Base-by-base conservation (phyloP, 2,888 invertebrate species). In the Lasioglossum pauxillum region DNA sequence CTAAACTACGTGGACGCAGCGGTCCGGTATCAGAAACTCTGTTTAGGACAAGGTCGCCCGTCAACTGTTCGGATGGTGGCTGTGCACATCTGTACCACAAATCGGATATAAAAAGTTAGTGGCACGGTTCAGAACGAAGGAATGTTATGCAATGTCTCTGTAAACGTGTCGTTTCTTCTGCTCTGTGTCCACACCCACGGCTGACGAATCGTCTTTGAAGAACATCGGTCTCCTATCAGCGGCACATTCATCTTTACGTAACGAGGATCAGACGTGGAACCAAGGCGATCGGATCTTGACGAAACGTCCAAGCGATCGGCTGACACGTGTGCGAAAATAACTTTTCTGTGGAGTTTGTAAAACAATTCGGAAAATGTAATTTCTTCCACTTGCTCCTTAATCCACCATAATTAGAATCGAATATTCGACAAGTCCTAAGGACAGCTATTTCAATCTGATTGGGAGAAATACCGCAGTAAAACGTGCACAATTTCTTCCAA, bases 131-230 rank as follows among this genome's bases (percentile, higher is more conserved):
- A n/a, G 16, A 16, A 2, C 23, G 72, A 2, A 38, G 67, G 35
- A 49, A 41, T 1, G 75, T 84, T 84, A 23, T 78, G 84, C 71
- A 84, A 84, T 23, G n/a, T 69, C 35, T 19, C 64, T 31, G 69
- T 46, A 64, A 78, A 53, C 46, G 78, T 78, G 74, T 49, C 84
- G 14, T 77, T 67, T 44, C 10, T n/a, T 7, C 60, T 27, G 60
- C 53, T 53, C 23, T 35, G 67, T 67, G 69, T 60, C 83, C 64
- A 84, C 79, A n/a, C 79, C 53, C 44, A 64, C 84, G n/a, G 31
- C 53, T 53, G 27, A 67, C 67, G 35, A 23, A 67, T 67, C 53
- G n/a, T 57, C 77, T 60, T 69, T 44, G 73, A 31, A 3, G 46
- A 74, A 74, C 69, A 78, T 74, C 57, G 74, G 57, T 23, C 57